A percentile compares a stretch with the other conserved stretches of the same genome.
Conservation (phyloP, 2,113 vertebrate species). For the Siniperca knerii region DNA sequence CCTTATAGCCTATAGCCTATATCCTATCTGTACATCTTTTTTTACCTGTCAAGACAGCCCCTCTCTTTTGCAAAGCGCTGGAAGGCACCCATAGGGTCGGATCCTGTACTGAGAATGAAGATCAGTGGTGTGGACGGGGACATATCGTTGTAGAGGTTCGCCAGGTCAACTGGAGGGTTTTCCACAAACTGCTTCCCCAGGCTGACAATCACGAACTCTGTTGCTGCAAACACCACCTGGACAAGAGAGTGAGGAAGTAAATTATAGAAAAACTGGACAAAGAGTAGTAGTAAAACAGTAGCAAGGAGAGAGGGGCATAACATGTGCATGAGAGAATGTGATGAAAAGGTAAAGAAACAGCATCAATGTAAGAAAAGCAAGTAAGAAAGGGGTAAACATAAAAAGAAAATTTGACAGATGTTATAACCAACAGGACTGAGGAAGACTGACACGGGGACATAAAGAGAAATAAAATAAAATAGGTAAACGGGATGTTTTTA, state of each 20-base stretch:
- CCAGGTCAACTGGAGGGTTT: constrained; percentile 87
- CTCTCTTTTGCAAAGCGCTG: constrained; percentile 88
- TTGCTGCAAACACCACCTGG: constrained; percentile 86
- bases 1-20: not conserved
- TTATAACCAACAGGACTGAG: too few species aligned
- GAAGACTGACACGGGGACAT: too few species aligned
- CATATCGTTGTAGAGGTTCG: constrained; percentile 87
- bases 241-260: not conserved
- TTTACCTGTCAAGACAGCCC: constrained; percentile 85
- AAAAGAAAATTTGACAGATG: too few species aligned
- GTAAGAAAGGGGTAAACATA: too few species aligned
- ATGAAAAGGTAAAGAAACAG: not conserved
- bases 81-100: constrained; percentile 89
- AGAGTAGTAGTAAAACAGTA: not conserved
- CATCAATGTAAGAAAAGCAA: too few species aligned
- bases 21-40: not conserved
- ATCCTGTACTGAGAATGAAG: constrained; percentile 89
- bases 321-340: not conserved
- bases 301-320: not conserved
- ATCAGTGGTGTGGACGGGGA: constrained; percentile 84
- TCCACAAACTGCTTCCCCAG: constrained; percentile 88
- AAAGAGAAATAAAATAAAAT: too few species aligned
- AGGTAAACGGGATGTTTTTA: too few species aligned
- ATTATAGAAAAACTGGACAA: not conserved
- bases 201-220: constrained; percentile 86